Base-by-base conservation (phyloP, 1,140 invertebrate genomes). In the Thalassaphorura encarpata region DNA sequence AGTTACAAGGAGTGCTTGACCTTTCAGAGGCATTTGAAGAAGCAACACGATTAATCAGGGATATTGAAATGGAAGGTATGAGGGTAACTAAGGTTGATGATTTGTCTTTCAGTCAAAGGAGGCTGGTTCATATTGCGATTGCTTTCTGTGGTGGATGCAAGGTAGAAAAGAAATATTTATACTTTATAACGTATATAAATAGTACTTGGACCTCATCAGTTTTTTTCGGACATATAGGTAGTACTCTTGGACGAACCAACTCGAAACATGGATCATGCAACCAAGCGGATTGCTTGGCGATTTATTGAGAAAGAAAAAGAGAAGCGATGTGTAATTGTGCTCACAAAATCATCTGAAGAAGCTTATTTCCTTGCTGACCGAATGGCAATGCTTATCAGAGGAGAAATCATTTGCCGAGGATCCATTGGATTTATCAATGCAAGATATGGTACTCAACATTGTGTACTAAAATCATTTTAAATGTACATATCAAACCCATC, bases 231-330 rank as follows among this genome's bases (percentile, higher is more conserved):
- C 5, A 8, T 29, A 11, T 16, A 48, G 46, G 26, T 48, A 5
- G 26, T 48, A 11, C 15, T 48, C 6, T 27, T 48, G 13, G 46
- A 48, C 28, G 46, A 48, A 23, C 46, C 46, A 29, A 48, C 46
- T 8, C 13, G 16, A 16, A 23, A 23, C 13, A 48, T 48, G 46
- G 46, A 48, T 11, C 13, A 11, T 23, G 11, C 46, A 27, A 48
- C 16, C 13, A 13, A 48, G 24, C 28, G 46, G 23, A 48, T 23
- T 8, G 46, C 28, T 23, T 48, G 46, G 46, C 23, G 46, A 8
- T 48, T 48, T 19, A 8, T 48, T 19, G 23, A 48, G 13, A 15
- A 8, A 21, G 46, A 48, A 48, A 21, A 28, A 21, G 26, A 13
- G 13, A 23, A 21, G 46, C 46, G 46, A 6, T 8, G 6, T 8